Base-by-base conservation (phyloP, 2,113 vertebrate genomes). In the Indicator maculatus region DNA sequence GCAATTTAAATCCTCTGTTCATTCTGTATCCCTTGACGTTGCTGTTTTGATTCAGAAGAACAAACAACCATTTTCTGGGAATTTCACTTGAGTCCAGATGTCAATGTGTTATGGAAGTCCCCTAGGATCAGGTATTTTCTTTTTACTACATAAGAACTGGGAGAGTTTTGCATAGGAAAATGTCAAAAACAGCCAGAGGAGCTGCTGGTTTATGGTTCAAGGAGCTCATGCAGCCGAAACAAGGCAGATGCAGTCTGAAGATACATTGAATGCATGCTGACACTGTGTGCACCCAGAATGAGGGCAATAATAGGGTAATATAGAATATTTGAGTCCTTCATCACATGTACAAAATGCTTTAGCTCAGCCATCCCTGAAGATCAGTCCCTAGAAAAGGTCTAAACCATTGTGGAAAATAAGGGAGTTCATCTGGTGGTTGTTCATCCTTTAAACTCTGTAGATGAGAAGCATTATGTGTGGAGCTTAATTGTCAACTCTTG, bases 101-200 rank as follows among this genome's bases (percentile, higher is more conserved):
- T 24, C 50, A 61, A 30, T 59, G 45, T 56, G 85, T 53, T 76
- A 30, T 73, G 64, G 55, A 71, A 77, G 64, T 64, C 47, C 33
- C 12, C 8, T 69, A 17, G 44, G 66, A 64, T 44, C 1, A 36
- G 59, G 12, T 44, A 23, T 10, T 78, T 59, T 84, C 64, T 36
- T 88, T 64, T 55, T 50, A 30, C 30, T 83, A 11, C 56, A 41
- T 79, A n/a, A 58, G n/a, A 89, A 45, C 18, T 19, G n/a, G 50
- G 75, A 79, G 58, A 73, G 21, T 85, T 96, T 80, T 66, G n/a
- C 15, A 24, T 24, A 88, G 53, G 55, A 71, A 64, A 92, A 88
- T 61, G 53, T 67, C 88, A 92, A 67, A 75, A 30, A 5, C 47
- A 65, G 73, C 8, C 24, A 65, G 53, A 92, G 50, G 58, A 65